A percentile compares a stretch with the other conserved stretches of the same genome.
Evolutionary conservation across 2,888 invertebrate genomes (phyloP).

Genomic region (Cremastobaeus sp.): DNA sequence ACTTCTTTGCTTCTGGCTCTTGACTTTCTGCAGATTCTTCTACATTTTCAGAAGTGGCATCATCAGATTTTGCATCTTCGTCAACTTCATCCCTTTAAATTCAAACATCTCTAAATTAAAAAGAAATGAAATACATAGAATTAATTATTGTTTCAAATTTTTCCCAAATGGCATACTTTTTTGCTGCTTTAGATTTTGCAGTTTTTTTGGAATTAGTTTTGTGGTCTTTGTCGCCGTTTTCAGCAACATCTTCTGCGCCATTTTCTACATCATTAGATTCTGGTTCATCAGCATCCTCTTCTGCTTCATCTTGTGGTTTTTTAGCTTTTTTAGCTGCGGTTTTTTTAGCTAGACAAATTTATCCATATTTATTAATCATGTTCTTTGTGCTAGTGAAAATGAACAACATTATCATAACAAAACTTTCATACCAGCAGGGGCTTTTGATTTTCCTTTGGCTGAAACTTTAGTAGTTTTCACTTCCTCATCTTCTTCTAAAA

Average conservation of each 20-base stretch:
- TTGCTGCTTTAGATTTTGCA: constrained; percentile 10
- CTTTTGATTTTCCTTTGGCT: constrained; percentile 19
- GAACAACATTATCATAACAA: neutral
- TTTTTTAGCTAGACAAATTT: constrained; percentile 8
- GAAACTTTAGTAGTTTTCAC: neutral
- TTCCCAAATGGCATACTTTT: no score
- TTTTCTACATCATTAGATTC: constrained; percentile 6
- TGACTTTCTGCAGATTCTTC: constrained; percentile 13
- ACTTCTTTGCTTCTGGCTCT: constrained; percentile 3
- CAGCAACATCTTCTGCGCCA: constrained; percentile 3
- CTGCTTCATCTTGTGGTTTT: neutral
- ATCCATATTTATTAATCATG: neutral
- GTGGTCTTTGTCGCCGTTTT: constrained; percentile 4
- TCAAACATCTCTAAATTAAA: neutral
- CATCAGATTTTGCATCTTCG: constrained; percentile 17
- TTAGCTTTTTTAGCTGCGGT: neutral
- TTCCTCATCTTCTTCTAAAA: constrained; percentile 17
- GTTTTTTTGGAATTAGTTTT: neutral
- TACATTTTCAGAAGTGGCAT: constrained; percentile 4
- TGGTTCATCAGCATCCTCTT: constrained; percentile 4
- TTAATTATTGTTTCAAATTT: no score
- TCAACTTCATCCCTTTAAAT: constrained; percentile 18
- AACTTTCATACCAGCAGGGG: constrained; percentile 7
- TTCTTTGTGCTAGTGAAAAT: neutral
- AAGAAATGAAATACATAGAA: no score